Evolutionary conservation across 2,888 invertebrate species (phyloP), one percentile per base, ranked within the genome.

Genomic region (Achlya flavicornis): DNA sequence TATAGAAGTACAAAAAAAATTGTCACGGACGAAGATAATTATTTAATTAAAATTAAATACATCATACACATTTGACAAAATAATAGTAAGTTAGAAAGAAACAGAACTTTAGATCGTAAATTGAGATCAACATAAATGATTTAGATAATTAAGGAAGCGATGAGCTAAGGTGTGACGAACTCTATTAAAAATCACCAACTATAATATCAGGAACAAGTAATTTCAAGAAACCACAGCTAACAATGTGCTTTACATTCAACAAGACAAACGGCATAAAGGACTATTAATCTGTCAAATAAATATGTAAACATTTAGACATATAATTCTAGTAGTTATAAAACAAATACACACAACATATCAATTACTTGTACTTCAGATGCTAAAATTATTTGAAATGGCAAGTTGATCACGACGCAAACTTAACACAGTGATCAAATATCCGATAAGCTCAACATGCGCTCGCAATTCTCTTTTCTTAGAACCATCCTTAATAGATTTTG

Each of bases 291-390:
- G 69, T 63, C 62, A 43, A 61, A 63, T 43, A 61, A 63, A 48
- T 57, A 63, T 58, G 63, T 63, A 65, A 46, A 68, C 38, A 58
- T 63, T 64, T 65, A 35, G 72, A 63, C 64, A 61, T 62, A 62
- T 66, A 64, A 68, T 7, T 35, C 63, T 68, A 74, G 63, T 68
- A 72, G 68, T 66, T 64, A 70, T 70, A 65, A 60, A 64, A 66
- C 43, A 43, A 43, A 46, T 46, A 46, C n/a, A 46, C 46, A n/a
- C n/a, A 61, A 53, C 33, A 72, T 53, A 68, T 66, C 65, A 73
- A 73, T 72, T 73, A 81, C 63, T 86, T 88, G 86, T 89, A 88
- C 88, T 88, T 80, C 77, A 86, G 87, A 87, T 89, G 87, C 87
- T 81, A 70, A 69, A 68, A 53, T 73, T 68, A 77, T 57, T 63